These are phyloP conservation scores for Stegophylla sp. DNA, from an alignment of 2,888 invertebrate species.

Conservation along the genomic window DNA sequence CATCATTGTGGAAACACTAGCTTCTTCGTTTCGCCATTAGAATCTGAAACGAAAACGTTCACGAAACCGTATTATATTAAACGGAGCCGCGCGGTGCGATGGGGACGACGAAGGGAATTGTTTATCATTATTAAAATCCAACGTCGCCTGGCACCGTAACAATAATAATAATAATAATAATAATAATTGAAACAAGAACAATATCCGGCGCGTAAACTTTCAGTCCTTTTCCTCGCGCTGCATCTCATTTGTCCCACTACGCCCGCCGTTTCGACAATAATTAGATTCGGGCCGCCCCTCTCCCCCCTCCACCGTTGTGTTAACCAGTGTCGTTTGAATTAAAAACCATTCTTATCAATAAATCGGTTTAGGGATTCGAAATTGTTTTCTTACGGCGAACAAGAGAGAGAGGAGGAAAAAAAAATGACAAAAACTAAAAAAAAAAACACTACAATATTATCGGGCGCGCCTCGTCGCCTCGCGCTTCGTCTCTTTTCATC, in stretches of 20 bases:
- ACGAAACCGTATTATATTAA: neutral
- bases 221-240: constrained; percentile 15
- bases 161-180: no score
- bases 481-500: neutral
- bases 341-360: constrained; percentile 57
- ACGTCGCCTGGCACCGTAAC: no score
- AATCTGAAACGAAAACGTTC: neutral
- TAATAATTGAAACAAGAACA: constrained; percentile 32
- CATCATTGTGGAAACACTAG: no score
- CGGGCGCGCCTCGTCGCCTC: constrained; percentile 1
- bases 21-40: no score
- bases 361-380: constrained; percentile 56
- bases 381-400: constrained; percentile 51
- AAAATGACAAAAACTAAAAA: no score
- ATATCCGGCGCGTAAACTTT: constrained; percentile 2
- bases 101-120: no score
- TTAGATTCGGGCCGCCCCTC: constrained; percentile 46
- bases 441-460: constrained; percentile 57
- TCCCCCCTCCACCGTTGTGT: no score
- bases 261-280: constrained; percentile 41
- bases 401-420: no score
- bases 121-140: constrained; percentile 26
- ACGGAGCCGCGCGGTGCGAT: neutral
- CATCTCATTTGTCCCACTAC: constrained; percentile 47
- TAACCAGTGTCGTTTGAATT: constrained; percentile 58